These are phyloP conservation scores for Cistogaster globosa DNA, from an alignment of 2,888 invertebrate species.

Conservation along the genomic window DNA sequence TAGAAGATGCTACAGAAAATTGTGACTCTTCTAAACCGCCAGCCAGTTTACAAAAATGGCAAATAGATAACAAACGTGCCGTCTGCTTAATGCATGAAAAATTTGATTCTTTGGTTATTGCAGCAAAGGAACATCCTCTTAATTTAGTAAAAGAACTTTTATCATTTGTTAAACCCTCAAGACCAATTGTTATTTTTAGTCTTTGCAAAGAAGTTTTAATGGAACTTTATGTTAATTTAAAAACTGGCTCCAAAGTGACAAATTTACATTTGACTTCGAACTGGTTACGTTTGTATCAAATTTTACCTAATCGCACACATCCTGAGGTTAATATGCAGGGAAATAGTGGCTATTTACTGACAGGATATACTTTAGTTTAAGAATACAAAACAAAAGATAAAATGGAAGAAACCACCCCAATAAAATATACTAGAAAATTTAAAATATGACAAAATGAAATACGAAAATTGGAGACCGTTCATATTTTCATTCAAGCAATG, in stretches of 20 bases:
- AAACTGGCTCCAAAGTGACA: slow-evolving; percentile 88
- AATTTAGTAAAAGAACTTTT: slow-evolving; percentile 90
- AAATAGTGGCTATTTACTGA: slow-evolving; percentile 93
- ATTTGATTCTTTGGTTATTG: slow-evolving; percentile 90
- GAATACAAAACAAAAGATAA: background rate
- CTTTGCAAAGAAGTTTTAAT: slow-evolving; percentile 91
- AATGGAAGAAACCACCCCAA: too few relatives aligned
- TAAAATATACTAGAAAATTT: too few relatives aligned
- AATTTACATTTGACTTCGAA: slow-evolving; percentile 92
- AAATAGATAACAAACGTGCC: slow-evolving; percentile 87
- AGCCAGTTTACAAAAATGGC: slow-evolving; percentile 85
- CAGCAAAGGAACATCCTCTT: slow-evolving; percentile 93
- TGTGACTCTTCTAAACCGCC: background rate
- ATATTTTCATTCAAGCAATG: too few relatives aligned
- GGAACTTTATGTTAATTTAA: slow-evolving; percentile 91
- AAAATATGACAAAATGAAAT: too few relatives aligned
- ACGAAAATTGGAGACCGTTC: too few relatives aligned
- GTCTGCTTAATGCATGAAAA: slow-evolving; percentile 86
- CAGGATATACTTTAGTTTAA: slow-evolving; percentile 84
- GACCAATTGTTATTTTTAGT: slow-evolving; percentile 94
- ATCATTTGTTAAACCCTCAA: slow-evolving; percentile 90
- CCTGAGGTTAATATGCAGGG: slow-evolving; percentile 96
- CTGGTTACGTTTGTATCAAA: slow-evolving; percentile 95
- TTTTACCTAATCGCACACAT: slow-evolving; percentile 95
- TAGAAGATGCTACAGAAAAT: background rate